phyloP scores from a whole-genome alignment of 2,113 vertebrate genomes.

The Anguilla rostrata region DNA sequence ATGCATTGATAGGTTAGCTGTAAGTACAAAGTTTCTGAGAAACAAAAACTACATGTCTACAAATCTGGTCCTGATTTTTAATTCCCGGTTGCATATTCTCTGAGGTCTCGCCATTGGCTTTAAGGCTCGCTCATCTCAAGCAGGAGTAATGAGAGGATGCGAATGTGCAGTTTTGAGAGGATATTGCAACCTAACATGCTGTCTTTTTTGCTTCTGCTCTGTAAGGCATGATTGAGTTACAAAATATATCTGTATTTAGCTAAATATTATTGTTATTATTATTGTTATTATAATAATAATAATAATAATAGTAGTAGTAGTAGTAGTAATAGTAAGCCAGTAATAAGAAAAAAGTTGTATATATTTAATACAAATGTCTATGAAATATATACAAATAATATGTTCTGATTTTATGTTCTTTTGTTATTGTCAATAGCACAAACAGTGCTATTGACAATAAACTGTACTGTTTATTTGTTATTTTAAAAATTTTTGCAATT shows the following conservation, averaged over 20 bases:
- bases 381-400: neutral
- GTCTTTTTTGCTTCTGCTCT: neutral
- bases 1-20: neutral
- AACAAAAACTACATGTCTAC: neutral
- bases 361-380: neutral
- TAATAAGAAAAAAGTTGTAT: neutral
- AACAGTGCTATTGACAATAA: neutral
- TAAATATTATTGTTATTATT: too few species aligned
- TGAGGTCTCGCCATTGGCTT: neutral
- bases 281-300: too few species aligned
- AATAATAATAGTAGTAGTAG: too few species aligned
- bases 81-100: neutral
- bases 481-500: too few species aligned
- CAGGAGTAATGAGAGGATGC: neutral
- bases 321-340: too few species aligned
- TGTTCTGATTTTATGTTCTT: neutral
- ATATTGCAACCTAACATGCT: too few species aligned
- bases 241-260: neutral
- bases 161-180: neutral
- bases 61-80: neutral
- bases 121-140: neutral
- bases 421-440: neutral
- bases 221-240: neutral
- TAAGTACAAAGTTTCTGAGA: neutral
- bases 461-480: neutral